phyloP scores from a whole-genome alignment of 2,797 vertebrate genomes.

The Onychomys leucogaster region DNA sequence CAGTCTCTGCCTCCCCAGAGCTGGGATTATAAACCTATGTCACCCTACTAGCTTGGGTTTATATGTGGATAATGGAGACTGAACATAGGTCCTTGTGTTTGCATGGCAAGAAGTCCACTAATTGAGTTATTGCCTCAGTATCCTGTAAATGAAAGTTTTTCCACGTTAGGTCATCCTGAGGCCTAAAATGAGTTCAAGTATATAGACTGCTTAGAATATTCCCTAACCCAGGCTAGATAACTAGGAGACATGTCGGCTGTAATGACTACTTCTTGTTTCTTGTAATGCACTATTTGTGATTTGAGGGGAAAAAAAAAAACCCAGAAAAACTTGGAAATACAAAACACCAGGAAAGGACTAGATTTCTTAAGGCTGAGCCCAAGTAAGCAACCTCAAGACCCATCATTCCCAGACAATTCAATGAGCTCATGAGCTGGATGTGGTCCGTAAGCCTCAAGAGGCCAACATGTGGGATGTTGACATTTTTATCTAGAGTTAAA shows the following conservation, averaged over 20 bases:
- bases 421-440: neutral
- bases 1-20: neutral
- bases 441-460: neutral
- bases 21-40: neutral
- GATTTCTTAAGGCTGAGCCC: neutral
- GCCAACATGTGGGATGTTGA: neutral
- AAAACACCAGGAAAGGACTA: neutral
- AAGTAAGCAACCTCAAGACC: neutral
- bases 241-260: neutral
- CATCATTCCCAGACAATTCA: accelerated
- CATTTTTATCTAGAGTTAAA: neutral
- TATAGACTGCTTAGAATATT: neutral
- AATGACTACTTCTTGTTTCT: neutral
- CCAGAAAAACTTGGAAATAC: neutral
- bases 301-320: neutral
- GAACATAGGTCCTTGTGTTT: neutral
- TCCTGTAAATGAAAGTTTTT: neutral
- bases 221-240: neutral
- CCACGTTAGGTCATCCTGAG: neutral
- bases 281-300: neutral
- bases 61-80: neutral
- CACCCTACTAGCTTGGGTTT: neutral
- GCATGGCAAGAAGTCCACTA: neutral
- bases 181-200: neutral
- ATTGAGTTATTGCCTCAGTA: neutral